Conservation (phyloP, 2,797 vertebrate genomes). For the Enteromius mattozi region DNA sequence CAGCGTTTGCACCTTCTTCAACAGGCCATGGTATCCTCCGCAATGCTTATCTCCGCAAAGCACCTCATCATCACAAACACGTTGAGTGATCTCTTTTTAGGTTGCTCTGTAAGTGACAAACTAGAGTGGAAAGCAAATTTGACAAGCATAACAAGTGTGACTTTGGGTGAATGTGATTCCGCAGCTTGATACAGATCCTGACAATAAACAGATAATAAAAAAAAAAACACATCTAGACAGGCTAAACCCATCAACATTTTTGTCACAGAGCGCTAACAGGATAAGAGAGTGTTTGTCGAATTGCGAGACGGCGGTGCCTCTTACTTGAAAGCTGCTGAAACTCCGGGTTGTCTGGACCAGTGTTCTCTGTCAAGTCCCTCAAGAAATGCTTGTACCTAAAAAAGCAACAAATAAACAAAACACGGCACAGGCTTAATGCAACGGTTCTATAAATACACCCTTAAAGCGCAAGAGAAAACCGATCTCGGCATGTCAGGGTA, state of each 20-base stretch:
- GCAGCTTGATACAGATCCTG: constrained; percentile 56
- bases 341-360: constrained; percentile 79
- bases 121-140: constrained; percentile 58
- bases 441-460: constrained; percentile 39
- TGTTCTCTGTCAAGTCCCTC: constrained; percentile 86
- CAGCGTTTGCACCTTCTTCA: constrained; percentile 41
- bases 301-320: constrained; percentile 66
- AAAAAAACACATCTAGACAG: constrained; percentile 53
- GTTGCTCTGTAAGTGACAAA: constrained; percentile 58
- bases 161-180: constrained; percentile 51
- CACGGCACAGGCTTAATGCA: constrained; percentile 45
- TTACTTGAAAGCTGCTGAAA: constrained; percentile 86
- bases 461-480: constrained; percentile 4
- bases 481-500: constrained; percentile 33
- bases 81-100: constrained; percentile 61
- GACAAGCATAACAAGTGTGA: constrained; percentile 58
- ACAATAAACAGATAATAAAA: constrained; percentile 56
- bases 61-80: constrained; percentile 57
- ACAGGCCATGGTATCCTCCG: constrained; percentile 57
- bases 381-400: constrained; percentile 87
- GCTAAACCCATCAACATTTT: constrained; percentile 61
- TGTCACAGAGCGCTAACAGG: constrained; percentile 55
- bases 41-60: constrained; percentile 49
- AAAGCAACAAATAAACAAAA: constrained; percentile 63
- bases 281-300: constrained; percentile 48